phyloP scores from a whole-genome alignment of 2,797 vertebrate genomes.

The Sarcophilus harrisii region DNA sequence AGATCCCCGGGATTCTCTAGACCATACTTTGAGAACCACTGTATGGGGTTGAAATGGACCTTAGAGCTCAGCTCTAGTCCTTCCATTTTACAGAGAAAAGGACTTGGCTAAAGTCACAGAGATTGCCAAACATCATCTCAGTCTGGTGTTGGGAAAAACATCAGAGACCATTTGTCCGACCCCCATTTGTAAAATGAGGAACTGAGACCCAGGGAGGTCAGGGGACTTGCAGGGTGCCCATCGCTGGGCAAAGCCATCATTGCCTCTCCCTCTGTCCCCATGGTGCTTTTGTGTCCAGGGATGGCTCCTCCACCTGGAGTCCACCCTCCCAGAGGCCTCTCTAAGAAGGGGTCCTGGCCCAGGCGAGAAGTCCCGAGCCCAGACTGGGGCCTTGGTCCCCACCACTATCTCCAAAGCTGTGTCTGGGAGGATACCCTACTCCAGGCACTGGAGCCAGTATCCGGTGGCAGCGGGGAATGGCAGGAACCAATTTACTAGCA shows the following conservation, averaged over 20 bases:
- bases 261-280: neutral
- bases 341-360: neutral
- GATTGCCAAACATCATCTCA: neutral
- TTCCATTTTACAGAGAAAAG: neutral
- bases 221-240: neutral
- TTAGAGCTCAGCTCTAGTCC: neutral
- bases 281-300: neutral
- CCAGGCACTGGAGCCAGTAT: neutral
- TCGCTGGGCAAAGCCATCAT: neutral
- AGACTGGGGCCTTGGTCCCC: neutral
- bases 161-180: neutral
- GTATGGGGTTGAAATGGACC: neutral
- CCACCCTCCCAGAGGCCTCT: neutral
- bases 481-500: conserved; percentile 15
- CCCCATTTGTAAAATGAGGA: neutral
- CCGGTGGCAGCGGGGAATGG: conserved; percentile 16
- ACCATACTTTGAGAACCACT: no score
- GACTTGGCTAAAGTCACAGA: neutral
- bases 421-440: neutral
- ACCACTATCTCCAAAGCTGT: neutral
- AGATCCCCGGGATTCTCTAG: no score
- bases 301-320: neutral
- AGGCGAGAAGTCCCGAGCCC: neutral
- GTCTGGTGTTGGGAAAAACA: neutral
- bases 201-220: neutral